phyloP scores from a whole-genome alignment of 2,888 invertebrate genomes.

The Glaucopsyche alexis region DNA sequence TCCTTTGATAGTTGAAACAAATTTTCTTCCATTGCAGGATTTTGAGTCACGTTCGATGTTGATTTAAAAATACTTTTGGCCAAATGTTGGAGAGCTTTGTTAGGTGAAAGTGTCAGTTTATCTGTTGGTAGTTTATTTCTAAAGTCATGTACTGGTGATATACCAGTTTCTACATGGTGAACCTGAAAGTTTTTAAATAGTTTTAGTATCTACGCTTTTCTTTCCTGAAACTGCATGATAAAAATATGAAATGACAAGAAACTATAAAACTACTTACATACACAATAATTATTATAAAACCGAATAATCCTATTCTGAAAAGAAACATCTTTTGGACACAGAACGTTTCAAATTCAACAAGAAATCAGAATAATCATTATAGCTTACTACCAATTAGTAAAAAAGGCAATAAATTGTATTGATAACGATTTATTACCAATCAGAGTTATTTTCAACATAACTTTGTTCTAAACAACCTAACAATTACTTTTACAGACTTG shows the following conservation, averaged over 20 bases:
- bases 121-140: conserved; percentile 53
- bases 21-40: conserved; percentile 66
- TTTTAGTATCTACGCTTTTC: neutral
- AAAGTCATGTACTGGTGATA: conserved; percentile 69
- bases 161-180: conserved; percentile 51
- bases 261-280: neutral
- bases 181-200: conserved; percentile 48
- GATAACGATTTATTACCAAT: neutral
- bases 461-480: neutral
- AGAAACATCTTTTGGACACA: neutral
- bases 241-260: neutral
- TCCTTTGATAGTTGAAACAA: conserved; percentile 70
- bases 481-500: neutral
- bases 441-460: neutral
- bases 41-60: conserved; percentile 69
- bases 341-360: neutral
- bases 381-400: neutral
- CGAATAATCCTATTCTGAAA: neutral
- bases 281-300: neutral
- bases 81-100: conserved; percentile 62
- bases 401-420: neutral
- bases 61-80: conserved; percentile 60
- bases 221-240: neutral
- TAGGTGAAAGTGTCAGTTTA: conserved; percentile 55
- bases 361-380: neutral